phyloP scores from a whole-genome alignment of 2,797 vertebrate genomes.

The Cyclopterus lumpus region DNA sequence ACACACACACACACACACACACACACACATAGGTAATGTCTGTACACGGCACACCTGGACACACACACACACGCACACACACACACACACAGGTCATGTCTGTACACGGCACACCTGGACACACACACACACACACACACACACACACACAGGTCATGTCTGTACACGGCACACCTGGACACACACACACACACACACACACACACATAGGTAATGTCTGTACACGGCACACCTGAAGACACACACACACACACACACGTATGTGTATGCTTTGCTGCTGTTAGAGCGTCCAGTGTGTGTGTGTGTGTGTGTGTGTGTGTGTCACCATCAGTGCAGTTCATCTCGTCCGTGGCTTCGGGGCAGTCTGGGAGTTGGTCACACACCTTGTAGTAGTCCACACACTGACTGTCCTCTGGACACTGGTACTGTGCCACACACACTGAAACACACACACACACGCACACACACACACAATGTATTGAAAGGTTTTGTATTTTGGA shows the following conservation, averaged over 20 bases:
- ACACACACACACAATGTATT: slow-evolving; percentile 43
- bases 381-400: slow-evolving; percentile 88
- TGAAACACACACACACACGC: slow-evolving; percentile 61
- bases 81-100: background rate
- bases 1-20: background rate
- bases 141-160: slow-evolving; percentile 90
- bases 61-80: slow-evolving; percentile 38
- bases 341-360: slow-evolving; percentile 85
- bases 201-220: too few species aligned
- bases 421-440: slow-evolving; percentile 91
- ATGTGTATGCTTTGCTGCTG: too few species aligned
- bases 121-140: background rate
- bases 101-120: too few species aligned
- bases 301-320: background rate
- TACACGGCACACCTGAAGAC: too few species aligned
- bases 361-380: slow-evolving; percentile 90
- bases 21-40: slow-evolving; percentile 90
- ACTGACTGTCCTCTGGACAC: slow-evolving; percentile 89
- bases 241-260: background rate
- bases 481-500: too few species aligned
- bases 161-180: slow-evolving; percentile 87
- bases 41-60: slow-evolving; percentile 87
- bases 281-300: too few species aligned
- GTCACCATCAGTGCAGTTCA: slow-evolving; percentile 87
- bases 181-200: slow-evolving; percentile 31